Conservation (phyloP, 2,797 vertebrate species). For the Sphenopsis melanotis region DNA sequence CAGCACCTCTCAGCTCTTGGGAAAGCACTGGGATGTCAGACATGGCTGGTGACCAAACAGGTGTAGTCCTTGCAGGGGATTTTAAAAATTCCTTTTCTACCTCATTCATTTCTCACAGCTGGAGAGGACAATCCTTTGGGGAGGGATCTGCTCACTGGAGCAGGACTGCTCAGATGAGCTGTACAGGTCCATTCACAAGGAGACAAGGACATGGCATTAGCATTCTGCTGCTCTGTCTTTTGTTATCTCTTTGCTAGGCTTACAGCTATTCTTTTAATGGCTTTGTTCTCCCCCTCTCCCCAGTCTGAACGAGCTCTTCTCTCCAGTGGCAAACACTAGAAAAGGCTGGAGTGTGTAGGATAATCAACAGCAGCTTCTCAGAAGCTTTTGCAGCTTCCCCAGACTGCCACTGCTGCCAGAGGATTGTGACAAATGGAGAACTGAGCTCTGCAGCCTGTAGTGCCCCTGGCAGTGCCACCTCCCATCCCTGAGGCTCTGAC, state of each 20-base stretch:
- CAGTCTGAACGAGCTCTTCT: not conserved
- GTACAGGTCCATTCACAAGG: not conserved
- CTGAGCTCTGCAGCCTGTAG: not conserved
- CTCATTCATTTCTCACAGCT: not conserved
- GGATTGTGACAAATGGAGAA: not conserved
- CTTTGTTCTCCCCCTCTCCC: not conserved
- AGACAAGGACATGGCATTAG: not conserved
- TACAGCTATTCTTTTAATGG: conserved; percentile 35
- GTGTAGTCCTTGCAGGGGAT: not conserved
- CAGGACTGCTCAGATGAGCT: not conserved
- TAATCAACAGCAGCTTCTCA: conserved; percentile 3
- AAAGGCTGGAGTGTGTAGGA: not conserved
- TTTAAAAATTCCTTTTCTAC: not conserved
- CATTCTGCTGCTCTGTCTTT: not conserved
- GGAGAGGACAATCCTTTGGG: not conserved
- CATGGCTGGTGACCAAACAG: not conserved
- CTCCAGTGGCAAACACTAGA: conserved; percentile 9
- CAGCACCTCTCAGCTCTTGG: not conserved
- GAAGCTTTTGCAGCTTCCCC: not conserved
- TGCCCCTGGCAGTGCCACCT: not conserved
- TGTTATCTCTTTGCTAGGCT: not conserved
- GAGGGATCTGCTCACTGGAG: not conserved
- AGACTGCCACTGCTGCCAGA: not conserved
- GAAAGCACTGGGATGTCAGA: not conserved
- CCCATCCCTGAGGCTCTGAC: not conserved